These are phyloP conservation scores for Coregonus suidteri DNA, from an alignment of 2,797 vertebrate species.

Conservation along the genomic window DNA sequence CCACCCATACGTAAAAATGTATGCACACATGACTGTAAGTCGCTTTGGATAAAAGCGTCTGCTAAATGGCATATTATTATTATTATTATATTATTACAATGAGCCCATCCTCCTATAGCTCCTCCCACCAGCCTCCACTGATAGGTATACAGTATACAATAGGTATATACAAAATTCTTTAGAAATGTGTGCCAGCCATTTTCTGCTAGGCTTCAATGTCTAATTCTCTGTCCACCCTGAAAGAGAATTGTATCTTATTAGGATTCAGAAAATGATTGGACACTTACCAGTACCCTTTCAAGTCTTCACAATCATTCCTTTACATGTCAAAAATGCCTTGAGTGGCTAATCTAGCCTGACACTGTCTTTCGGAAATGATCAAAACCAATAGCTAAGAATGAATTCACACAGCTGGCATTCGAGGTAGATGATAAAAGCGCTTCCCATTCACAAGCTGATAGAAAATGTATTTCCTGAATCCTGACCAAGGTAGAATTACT, in stretches of 20 bases:
- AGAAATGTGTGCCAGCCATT: not conserved
- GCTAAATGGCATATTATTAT: no score
- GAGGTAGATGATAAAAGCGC: not conserved
- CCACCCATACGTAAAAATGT: no score
- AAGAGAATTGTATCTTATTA: constrained; percentile 12
- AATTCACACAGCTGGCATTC: not conserved
- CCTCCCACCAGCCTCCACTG: no score
- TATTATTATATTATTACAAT: no score
- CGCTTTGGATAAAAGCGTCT: no score
- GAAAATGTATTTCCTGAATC: not conserved
- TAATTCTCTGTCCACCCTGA: not conserved
- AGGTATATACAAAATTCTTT: not conserved
- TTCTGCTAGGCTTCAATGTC: not conserved
- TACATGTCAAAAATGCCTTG: not conserved
- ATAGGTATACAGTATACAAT: not conserved
- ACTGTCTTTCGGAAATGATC: not conserved
- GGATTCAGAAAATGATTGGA: constrained; percentile 55
- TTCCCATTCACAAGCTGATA: not conserved
- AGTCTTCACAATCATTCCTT: constrained; percentile 26
- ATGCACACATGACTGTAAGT: no score
- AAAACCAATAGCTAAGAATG: not conserved
- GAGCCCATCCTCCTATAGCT: no score
- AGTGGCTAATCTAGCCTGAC: not conserved
- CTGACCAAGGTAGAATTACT: not conserved
- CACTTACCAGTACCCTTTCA: constrained; percentile 55